Evolutionary conservation across 2,113 vertebrate genomes (phyloP).

Genomic region (Paedocypris sp.): DNA sequence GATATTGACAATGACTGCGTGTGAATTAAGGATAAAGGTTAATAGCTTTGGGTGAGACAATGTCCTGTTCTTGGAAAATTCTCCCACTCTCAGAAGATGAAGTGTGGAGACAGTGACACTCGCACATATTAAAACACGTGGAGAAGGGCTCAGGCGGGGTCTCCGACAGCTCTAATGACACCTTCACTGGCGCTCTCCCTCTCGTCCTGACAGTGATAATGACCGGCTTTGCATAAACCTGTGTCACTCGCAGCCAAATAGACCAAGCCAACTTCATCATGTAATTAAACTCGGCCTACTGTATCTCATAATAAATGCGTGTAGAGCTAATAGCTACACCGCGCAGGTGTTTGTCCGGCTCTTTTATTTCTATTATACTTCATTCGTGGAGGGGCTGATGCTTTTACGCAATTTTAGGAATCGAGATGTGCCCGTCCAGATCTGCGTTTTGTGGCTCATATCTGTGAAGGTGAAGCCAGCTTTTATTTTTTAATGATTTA

Average conservation of each 20-base stretch:
- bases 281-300: slow-evolving; percentile 68
- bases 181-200: slow-evolving; percentile 47
- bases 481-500: too few relatives aligned
- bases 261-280: slow-evolving; percentile 61
- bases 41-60: not conserved
- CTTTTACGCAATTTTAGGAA: too few relatives aligned
- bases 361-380: slow-evolving; percentile 23
- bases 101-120: not conserved
- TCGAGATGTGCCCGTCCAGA: too few relatives aligned
- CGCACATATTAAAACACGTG: slow-evolving; percentile 7
- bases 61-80: not conserved
- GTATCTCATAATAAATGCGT: slow-evolving; percentile 72
- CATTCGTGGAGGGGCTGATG: too few relatives aligned
- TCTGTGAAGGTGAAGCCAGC: too few relatives aligned
- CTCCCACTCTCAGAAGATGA: not conserved
- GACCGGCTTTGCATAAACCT: slow-evolving; percentile 61
- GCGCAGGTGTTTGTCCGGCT: slow-evolving; percentile 40
- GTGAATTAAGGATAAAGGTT: not conserved
- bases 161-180: slow-evolving; percentile 67
- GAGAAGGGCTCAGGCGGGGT: slow-evolving; percentile 40
- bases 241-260: slow-evolving; percentile 66
- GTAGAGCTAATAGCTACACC: slow-evolving; percentile 70
- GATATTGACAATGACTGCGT: not conserved
- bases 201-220: slow-evolving; percentile 73
- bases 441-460: too few relatives aligned